Base-by-base conservation (phyloP, 2,888 invertebrate species). In the Panzeria rudis region DNA sequence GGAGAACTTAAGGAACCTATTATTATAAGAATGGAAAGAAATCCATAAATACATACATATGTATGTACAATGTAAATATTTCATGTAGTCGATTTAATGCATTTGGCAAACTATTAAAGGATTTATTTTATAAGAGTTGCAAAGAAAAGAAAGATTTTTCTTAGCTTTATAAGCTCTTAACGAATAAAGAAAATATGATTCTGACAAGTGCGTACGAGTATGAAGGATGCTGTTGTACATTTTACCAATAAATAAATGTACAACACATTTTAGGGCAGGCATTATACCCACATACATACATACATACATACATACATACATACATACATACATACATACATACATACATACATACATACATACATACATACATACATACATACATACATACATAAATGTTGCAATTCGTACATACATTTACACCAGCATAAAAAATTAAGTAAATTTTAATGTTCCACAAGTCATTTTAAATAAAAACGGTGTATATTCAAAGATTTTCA, bases 51-150 rank as follows among this genome's bases (percentile, higher is more conserved):
- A 29, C 29, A 29, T 5, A 29, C 29, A 29, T 29, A 29, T 29
- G 2, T 29, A 29, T 29, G n/a, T n/a, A n/a, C n/a, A n/a, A n/a
- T n/a, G n/a, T n/a, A n/a, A n/a, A 41, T 61, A 38, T 64, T 82
- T 78, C 62, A 71, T 75, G 82, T 75, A 71, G 69, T 23, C 64
- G 52, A 85, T 78, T 78, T 85, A 82, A 85, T 85, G 85, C 85
- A 85, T 85, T 85, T 82, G 69, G 77, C 32, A 85, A 85, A 85
- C 85, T 85, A 85, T 85, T 85, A 85, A 75, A 82, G 78, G 78
- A 79, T 79, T 85, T 82, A 82, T 82, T 79, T 85, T 35, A 23
- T 32, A 73, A 73, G 59, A 50, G 59, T 41, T 66, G 44, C 25
- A 50, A 80, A 59, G 61, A 73, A 54, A 72, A 52, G 59, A 73